Percentiles rank a stretch among this genome's conserved stretches.
Evolutionary conservation across 2,888 invertebrate species (phyloP).

Genomic region (Drosophila mayaguana): DNA sequence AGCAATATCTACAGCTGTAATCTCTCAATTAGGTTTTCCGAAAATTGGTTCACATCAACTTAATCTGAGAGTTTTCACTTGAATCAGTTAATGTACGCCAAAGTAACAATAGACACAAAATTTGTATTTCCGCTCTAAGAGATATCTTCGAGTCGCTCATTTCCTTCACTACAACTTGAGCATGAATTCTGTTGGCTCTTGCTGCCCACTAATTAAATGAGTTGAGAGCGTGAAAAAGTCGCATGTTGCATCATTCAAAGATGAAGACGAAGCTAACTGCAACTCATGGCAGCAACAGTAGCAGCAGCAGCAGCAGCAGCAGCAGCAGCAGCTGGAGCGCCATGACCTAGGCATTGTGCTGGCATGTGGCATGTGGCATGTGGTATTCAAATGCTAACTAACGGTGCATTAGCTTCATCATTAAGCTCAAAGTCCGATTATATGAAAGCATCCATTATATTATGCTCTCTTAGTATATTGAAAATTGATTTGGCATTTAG

Average conservation of each 20-base stretch:
- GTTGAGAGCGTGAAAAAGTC: slow-evolving; percentile 73
- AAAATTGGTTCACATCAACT: background rate
- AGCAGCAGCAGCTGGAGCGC: slow-evolving; percentile 41
- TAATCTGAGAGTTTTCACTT: background rate
- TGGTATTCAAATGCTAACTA: slow-evolving; percentile 48
- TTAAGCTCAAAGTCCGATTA: slow-evolving; percentile 23
- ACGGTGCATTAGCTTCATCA: slow-evolving; percentile 44
- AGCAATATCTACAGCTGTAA: background rate
- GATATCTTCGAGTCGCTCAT: slow-evolving; percentile 16
- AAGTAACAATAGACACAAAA: background rate
- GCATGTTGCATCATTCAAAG: slow-evolving; percentile 68
- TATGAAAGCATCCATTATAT: slow-evolving; percentile 2
- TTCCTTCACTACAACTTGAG: background rate
- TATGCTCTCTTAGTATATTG: slow-evolving; percentile 25
- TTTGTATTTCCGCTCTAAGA: background rate
- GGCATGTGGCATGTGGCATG: slow-evolving; percentile 41
- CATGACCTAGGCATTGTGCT: slow-evolving; percentile 54
- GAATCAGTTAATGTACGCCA: background rate
- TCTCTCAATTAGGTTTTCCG: background rate
- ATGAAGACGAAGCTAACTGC: slow-evolving; percentile 34
- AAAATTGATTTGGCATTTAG: slow-evolving; percentile 38
- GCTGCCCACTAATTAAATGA: slow-evolving; percentile 67
- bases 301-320: slow-evolving; percentile 40
- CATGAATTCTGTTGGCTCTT: slow-evolving; percentile 21
- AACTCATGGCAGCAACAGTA: slow-evolving; percentile 45